Conservation (phyloP, 2,113 vertebrate genomes). For the Dunckerocampus dactyliophorus region DNA sequence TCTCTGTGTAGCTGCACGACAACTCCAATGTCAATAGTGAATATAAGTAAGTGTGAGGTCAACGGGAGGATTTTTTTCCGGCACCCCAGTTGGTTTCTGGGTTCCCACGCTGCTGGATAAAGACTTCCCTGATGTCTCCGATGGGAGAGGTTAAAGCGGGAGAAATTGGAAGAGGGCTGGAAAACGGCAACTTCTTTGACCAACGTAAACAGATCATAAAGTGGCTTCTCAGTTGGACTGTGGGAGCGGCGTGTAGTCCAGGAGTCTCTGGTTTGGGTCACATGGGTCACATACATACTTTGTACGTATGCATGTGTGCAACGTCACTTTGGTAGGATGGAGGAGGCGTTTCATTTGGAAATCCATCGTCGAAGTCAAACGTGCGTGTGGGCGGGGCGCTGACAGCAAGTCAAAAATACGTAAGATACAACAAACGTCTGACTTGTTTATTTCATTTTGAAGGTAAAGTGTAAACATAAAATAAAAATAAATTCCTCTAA, state of each 20-base stretch:
- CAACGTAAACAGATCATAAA: slow-evolving; percentile 65
- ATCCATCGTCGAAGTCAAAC: no score
- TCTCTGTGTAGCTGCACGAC: slow-evolving; percentile 17
- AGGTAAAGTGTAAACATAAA: no score
- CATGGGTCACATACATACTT: slow-evolving; percentile 12
- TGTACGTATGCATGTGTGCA: neutral
- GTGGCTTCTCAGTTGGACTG: slow-evolving; percentile 47
- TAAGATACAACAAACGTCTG: no score
- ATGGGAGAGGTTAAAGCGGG: slow-evolving; percentile 22
- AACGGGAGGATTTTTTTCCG: neutral
- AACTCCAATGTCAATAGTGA: neutral
- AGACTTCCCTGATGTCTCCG: slow-evolving; percentile 34
- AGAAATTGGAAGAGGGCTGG: slow-evolving; percentile 16
- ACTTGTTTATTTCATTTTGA: no score
- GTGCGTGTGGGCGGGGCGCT: no score
- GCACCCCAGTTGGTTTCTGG: slow-evolving; percentile 15
- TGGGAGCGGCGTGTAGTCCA: slow-evolving; percentile 38
- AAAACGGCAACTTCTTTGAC: slow-evolving; percentile 45
- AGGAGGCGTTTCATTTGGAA: no score
- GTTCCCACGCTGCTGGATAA: slow-evolving; percentile 49
- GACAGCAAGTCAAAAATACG: no score
- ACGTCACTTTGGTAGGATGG: no score
- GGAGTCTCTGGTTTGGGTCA: slow-evolving; percentile 24
- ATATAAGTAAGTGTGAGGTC: slow-evolving; percentile 9
- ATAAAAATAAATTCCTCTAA: no score